Evolutionary conservation across 2,113 vertebrate genomes (phyloP), one percentile per base, ranked within the genome.

Genomic region (Triplophysa siluroides): DNA sequence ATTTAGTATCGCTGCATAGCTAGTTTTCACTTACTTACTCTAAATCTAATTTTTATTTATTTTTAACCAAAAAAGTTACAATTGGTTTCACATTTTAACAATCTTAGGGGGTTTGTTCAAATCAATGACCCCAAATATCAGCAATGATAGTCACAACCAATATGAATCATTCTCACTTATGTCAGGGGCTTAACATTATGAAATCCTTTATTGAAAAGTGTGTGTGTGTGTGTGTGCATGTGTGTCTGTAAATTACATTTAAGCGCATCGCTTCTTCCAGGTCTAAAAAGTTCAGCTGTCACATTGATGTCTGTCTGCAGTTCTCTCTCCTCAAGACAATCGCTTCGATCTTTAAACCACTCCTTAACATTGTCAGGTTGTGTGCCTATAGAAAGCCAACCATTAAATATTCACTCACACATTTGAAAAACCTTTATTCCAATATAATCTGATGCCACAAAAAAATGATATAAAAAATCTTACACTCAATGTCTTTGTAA

Each of bases 261-360:
- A 3, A 98, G 89, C 21, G 88, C 64, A 5, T 90, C 83, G 1
- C 33, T 54, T 12, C 91, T 87, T 83, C 95, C 95, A 0, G 64
- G 86, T 16, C 33, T 83, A 87, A 98, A 99, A 81, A 87, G 83
- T 16, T 98, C 96, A 0, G 72, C 85, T 1, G 85, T 94, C 78
- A 90, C 26, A 16, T 86, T 83, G 0, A 88, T 90, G 23, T 14
- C 43, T 75, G 88, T 89, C 77, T 95, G 87, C 21, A 93, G 66
- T 77, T 95, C 90, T 73, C 88, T 92, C 85, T 91, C 81, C 71
- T 93, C 87, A 83, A 99, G 65, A 82, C 45, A 84, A 83, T 99
- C 97, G 2, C 88, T 84, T 26, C 96, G 91, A 83, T 97, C 85
- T 77, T 90, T 83, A 76, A 91, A 98, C 93, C 93, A 95, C 79